Evolutionary conservation across 2,888 invertebrate species (phyloP), one percentile per base, ranked within the genome.

Genomic region (Cabera pusaria): DNA sequence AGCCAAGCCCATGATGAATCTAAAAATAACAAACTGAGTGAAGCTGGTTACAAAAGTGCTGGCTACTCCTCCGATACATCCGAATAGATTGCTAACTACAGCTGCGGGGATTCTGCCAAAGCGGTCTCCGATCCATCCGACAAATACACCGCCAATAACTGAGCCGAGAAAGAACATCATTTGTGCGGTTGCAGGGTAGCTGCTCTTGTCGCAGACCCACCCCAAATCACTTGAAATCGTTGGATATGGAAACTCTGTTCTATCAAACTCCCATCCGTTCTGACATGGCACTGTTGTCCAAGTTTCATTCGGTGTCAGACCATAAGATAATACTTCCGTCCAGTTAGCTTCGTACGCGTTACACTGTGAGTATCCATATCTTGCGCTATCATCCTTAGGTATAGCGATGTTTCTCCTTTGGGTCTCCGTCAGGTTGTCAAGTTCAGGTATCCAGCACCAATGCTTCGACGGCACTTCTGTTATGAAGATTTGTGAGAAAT

Each of bases 261-360:
- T 63, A 37, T 78, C 68, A 17, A 73, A 79, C 37, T 80, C 78
- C 79, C 79, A 80, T 39, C 79, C 79, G 38, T 70, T 33, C 52
- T 61, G 59, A 56, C 79, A 79, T 2, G 69, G 52, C 11, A 59
- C 56, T 7, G 55, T 68, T n/a, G 24, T 46, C 74, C 78, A 78
- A 1, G 61, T 55, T 7, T 40, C 32, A 38, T 73, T 50, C 4
- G 69, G 69, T 9, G 18, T 49, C 8, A 31, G 39, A 20, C 65
- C 68, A 0, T 38, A 54, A 16, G 28, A 16, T 12, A 77, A 47
- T 5, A 72, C 59, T 1, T 72, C 64, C 5, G 62, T 72, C 79
- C 79, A 79, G 37, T 79, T 75, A 1, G 57, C 73, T 4, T 51
- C 51, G 27, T 69, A 78, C 19, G 59, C 58, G 14, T 35, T 36